Conservation (phyloP, 1,140 invertebrate species). For the Cydia strobilella region DNA sequence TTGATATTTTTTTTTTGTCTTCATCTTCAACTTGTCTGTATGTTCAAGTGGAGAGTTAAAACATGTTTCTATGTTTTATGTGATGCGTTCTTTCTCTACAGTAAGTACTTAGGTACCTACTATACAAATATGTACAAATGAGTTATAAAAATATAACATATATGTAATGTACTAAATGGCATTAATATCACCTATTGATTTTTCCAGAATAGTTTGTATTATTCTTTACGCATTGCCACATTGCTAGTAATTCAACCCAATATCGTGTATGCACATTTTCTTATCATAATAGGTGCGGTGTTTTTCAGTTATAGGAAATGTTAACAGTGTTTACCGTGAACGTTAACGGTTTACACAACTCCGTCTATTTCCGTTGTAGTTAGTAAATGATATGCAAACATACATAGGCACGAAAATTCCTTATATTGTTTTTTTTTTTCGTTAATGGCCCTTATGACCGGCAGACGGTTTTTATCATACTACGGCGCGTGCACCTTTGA, state of each 20-base stretch:
- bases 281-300: constrained; percentile 28
- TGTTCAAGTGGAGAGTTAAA: constrained; percentile 37
- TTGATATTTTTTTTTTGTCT: constrained; percentile 46
- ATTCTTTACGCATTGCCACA: neutral
- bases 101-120: too few relatives aligned
- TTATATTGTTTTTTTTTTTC: constrained; percentile 13
- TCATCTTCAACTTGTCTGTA: constrained; percentile 52
- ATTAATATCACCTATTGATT: neutral
- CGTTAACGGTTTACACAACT: constrained; percentile 38
- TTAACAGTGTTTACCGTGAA: constrained; percentile 33
- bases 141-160: neutral
- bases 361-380: constrained; percentile 40
- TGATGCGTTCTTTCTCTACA: neutral
- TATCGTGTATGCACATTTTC: constrained; percentile 11
- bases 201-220: constrained; percentile 3
- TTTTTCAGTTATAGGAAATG: constrained; percentile 22
- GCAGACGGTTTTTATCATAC: constrained; percentile 6
- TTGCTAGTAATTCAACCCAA: neutral
- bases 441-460: constrained; percentile 1
- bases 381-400: constrained; percentile 28
- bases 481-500: constrained; percentile 45
- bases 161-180: neutral
- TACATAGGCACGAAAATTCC: constrained; percentile 10
- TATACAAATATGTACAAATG: neutral
- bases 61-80: constrained; percentile 7